phyloP scores from a whole-genome alignment of 2,888 invertebrate genomes.

The Trichogramma dendrolimi region DNA sequence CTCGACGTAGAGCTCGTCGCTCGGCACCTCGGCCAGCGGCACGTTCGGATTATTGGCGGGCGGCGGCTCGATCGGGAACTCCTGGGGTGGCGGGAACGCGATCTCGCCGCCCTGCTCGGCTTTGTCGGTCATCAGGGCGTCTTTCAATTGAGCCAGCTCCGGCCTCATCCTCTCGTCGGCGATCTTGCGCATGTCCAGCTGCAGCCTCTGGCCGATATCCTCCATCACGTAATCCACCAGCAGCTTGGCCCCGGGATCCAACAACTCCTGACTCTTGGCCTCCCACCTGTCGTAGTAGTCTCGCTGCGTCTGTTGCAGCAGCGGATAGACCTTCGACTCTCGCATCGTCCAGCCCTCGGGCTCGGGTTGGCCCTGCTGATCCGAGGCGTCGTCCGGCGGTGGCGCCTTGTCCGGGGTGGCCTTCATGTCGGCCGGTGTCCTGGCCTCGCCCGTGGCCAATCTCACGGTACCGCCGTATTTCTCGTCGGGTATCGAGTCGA shows the following conservation, averaged over 20 bases:
- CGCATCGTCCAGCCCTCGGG: constrained; percentile 41
- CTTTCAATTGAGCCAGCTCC: constrained; percentile 57
- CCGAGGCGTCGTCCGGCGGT: constrained; percentile 3
- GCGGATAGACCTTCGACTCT: constrained; percentile 32
- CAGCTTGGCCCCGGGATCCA: constrained; percentile 61
- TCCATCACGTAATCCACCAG: constrained; percentile 65
- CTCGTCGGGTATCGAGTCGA: constrained; percentile 70
- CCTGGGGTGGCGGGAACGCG: neutral
- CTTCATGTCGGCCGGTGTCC: constrained; percentile 51
- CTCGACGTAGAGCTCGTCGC: constrained; percentile 65
- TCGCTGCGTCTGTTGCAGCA: constrained; percentile 30
- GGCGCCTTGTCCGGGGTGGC: constrained; percentile 12
- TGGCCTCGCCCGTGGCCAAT: constrained; percentile 59
- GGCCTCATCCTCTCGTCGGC: constrained; percentile 67
- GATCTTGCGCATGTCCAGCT: constrained; percentile 62
- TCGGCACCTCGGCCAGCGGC: constrained; percentile 58
- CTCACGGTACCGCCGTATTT: constrained; percentile 68
- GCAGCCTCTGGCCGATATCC: constrained; percentile 62
- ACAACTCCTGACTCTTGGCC: constrained; percentile 50
- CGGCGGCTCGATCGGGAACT: neutral
- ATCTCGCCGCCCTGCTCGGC: constrained; percentile 1
- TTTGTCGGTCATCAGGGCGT: constrained; percentile 55
- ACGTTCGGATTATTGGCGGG: neutral
- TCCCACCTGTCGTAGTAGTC: constrained; percentile 51
- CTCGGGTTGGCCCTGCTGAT: constrained; percentile 14